Base-by-base conservation (phyloP, 1,140 invertebrate species). In the Arion vulgaris region DNA sequence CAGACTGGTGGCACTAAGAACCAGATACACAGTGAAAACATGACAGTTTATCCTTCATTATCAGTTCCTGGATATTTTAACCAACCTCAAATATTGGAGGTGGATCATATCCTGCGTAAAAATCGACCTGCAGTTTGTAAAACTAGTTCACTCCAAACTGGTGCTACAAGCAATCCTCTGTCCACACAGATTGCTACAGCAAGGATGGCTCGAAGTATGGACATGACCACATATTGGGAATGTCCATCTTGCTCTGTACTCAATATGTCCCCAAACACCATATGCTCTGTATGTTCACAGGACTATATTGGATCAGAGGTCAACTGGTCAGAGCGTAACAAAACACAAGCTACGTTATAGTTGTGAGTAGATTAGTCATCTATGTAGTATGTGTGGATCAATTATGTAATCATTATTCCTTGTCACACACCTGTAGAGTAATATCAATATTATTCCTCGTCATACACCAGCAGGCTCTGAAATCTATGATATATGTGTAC, bases 191-290 rank as follows among this genome's bases (percentile, higher is more conserved):
- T n/a, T 2, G 26, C 53, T 19, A 66, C 1, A 11, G 32, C 72
- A 17, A 80, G 80, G 28, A 39, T 68, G 1, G 76, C 83, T 34
- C 83, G 45, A 26, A 84, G 83, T 45, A 82, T 82, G 80, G 83
- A 84, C 69, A 36, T 82, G 74, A 69, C 62, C 36, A n/a, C n/a
- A n/a, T 26, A 41, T 53, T 85, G 84, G 84, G 32, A 36, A 28
- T 85, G 84, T 51, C 38, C 26, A 0, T 26, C 69, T 17, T 85
- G 84, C 66, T 81, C 71, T n/a, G 69, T 51, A 51, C 41, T 71
- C 49, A 85, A 85, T 73, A 53, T 41, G 57, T 38, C 73, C 0
- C n/a, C 38, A 32, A 51, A 83, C 26, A 72, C 26, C 17, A 57
- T 85, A 13, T 85, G 84, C 68, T 71, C 51, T 17, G 62, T 66